Base-by-base conservation (phyloP, 1,140 invertebrate genomes). In the Acromyrmex charruanus region DNA sequence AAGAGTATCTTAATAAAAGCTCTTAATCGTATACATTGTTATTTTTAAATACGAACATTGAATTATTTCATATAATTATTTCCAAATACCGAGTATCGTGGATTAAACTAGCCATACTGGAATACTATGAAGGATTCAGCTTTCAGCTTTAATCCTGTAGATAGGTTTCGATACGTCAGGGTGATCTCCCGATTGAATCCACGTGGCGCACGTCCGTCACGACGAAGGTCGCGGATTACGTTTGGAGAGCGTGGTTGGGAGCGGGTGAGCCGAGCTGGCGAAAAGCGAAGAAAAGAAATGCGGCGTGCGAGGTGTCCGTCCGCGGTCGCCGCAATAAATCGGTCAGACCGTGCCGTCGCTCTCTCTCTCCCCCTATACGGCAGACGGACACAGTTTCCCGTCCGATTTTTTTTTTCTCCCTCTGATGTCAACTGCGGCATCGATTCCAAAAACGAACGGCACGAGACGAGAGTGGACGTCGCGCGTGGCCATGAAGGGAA, bases 291-390 rank as follows among this genome's bases (percentile, higher is more conserved):
- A 90, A 91, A 89, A 90, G 63, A 59, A 91, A 84, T 74, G 88
- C 58, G 49, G 59, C 44, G 86, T 69, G 53, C 39, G 49, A 84
- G 58, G 68, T 61, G 69, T 53, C 79, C 69, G 63, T 53, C 79
- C 84, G 82, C 85, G 90, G 77, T 80, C 87, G 80, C 51, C 86
- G 89, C 89, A 89, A 91, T 91, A 91, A 91, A 91, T 91, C 90
- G 90, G 90, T 91, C 90, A 91, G 87, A 74, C 58, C 75, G 39
- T 74, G 51, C 84, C 69, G 59, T 61, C 74, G 39, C 25, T 31
- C 65, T 66, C 79, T 35, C 21, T 28, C 31, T 4, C 31, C 66
- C 66, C 55, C 31, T 35, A 35, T 65, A 75, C 84, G 82, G n/a
- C n/a, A n/a, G n/a, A n/a, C 68, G 79, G 80, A 87, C 86, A 87